Evolutionary conservation across 2,888 invertebrate genomes (phyloP), one percentile per base, ranked within the genome.

Genomic region (Drosophila imparisetae): DNA sequence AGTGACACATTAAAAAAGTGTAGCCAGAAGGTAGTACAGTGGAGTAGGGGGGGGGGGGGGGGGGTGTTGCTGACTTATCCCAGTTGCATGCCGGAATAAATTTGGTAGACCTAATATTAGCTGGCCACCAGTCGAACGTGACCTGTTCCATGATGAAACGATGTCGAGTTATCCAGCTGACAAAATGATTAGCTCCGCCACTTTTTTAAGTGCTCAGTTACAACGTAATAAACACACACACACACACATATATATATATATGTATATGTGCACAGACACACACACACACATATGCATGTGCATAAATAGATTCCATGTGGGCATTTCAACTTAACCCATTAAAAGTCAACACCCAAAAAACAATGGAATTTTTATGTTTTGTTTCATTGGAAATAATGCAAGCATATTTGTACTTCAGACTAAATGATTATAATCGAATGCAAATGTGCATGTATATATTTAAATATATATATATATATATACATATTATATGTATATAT

Each of bases 1-100:
- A 80, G 80, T 45, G 45, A 85, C 68, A 80, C 57, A 80, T 67
- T 66, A 72, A 72, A 76, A n/a, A 30, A 50, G 4, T 18, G 59
- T 57, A 68, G 32, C 32, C 32, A 64, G 66, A 66, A 68, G 66
- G 67, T 63, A 76, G 70, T 59, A 42, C 53, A 27, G 52, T 34
- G 21, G 15, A 7, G 7, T 36, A 32, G 2, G 2, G 1, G 11
- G 0, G 0, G 15, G 6, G 36, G 15, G 15, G 2, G 5, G 42
- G 21, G 21, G 6, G 21, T 2, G n/a, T n/a, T n/a, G 2, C 13
- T 45, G 45, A 21, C 45, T 45, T 45, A 24, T 45, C 21, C 45
- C 21, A 45, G 21, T 21, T 21, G 45, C 13, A 21, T 13, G 13
- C 45, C 52, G 60, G 40, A 54, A 48, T 65, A 60, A 59, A 66